Evolutionary conservation across 2,113 vertebrate species (phyloP), one percentile per base, ranked within the genome.

Genomic region (Arvicanthis niloticus): DNA sequence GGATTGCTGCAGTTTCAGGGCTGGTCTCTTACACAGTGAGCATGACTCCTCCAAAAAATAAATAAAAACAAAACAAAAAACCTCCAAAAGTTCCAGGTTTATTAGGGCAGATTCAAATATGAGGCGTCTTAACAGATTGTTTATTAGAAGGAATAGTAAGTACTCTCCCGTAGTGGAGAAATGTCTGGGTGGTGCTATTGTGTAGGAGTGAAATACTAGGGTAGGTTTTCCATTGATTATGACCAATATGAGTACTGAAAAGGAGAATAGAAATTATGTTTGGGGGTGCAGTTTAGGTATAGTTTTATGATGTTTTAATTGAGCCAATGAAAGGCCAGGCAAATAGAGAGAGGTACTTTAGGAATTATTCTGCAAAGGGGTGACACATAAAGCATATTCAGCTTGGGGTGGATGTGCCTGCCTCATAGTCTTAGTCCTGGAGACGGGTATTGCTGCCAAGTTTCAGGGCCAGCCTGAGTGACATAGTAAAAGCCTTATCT

Each of bases 221-320:
- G 40, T 92, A 96, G 68, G 34, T 7, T 95, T 95, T 93, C 12
- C 91, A 31, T n/a, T 67, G 80, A 68, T 89, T 60, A 70, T 56
- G 51, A 89, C 19, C 10, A 11, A 40, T 48, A 6, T 76, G 29
- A 45, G 60, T 62, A 58, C 40, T 86, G 90, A 65, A 58, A 5
- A 42, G 10, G 45, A 65, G 67, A 92, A 81, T 16, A 76, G n/a
- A 90, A 88, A 48, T n/a, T 42, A 10, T 67, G 80, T 60, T 65
- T 16, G 9, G 60, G 10, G 42, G 51, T 77, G 16, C 19, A 40
- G 85, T 85, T 95, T 19, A 62, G 42, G 3, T 56, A 34, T 22
- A 17, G 40, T 45, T 86, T 77, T 82, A 31, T 48, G 73, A 19
- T 89, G 7, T 89, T 89, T 51, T 75, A 26, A 58, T 70, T 53